Base-by-base conservation (phyloP, 2,888 invertebrate genomes). In the Scaptomyza cyrtandrae region DNA sequence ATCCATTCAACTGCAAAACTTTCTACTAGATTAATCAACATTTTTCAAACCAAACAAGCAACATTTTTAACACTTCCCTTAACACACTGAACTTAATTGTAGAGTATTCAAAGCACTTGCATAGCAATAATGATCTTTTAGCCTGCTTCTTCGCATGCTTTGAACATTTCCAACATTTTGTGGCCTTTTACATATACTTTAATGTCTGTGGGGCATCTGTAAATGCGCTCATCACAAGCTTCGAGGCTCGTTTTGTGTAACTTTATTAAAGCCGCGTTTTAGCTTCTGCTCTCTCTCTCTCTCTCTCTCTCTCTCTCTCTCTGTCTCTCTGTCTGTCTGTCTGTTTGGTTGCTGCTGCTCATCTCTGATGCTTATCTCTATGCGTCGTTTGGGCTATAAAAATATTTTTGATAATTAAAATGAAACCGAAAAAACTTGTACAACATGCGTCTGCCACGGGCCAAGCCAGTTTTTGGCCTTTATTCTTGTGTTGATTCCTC, bases 401-500 rank as follows among this genome's bases (percentile, higher is more conserved):
- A 88, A 73, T 86, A 75, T 80, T 86, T 89, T 75, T 77, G 75
- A 88, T 86, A 89, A 88, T 89, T 89, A 88, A 88, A 89, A 84
- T 74, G 88, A 88, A 86, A 87, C 81, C 71, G 75, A 57, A 69
- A 73, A 68, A 75, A 67, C 76, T 62, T 71, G 78, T 79, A 78
- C 76, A 80, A 80, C 86, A 86, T 88, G 81, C 83, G 82, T 82
- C 77, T 90, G 90, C 90, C 90, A 90, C 90, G 90, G 90, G 90
- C 90, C 90, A 90, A 90, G 82, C 76, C 71, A 78, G 85, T 76
- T 88, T 83, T 65, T 62, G 55, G 50, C 37, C 48, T 54, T 66
- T 69, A 56, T 55, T 41, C 63, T n/a, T 53, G 2, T 4, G 27
- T 39, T 52, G 46, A 56, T 63, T 49, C 35, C 49, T 56, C 58